Percentiles rank a stretch among this genome's conserved stretches.
Evolutionary conservation across 2,797 vertebrate genomes (phyloP).

Genomic region (Dicrostonyx torquatus): DNA sequence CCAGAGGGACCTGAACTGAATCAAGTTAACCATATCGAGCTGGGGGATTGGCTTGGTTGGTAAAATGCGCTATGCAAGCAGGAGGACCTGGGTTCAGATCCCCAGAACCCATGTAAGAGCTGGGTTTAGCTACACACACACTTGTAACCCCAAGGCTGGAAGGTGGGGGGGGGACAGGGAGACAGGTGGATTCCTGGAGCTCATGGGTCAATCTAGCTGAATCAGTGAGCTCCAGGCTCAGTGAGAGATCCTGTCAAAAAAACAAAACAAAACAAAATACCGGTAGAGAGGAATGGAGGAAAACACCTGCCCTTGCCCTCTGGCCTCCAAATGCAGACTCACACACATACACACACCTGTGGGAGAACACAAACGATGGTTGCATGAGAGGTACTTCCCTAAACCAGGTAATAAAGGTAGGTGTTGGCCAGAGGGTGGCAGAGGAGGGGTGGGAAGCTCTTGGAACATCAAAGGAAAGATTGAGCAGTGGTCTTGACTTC

Average conservation of each 20-base stretch:
- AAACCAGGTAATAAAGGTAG: background rate
- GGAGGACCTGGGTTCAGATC: background rate
- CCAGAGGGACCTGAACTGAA: background rate
- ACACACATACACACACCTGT: background rate
- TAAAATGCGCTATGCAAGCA: no score
- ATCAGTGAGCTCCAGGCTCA: background rate
- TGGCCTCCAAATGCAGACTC: background rate
- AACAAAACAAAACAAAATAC: background rate
- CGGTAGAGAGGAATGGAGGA: no score
- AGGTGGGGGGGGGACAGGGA: background rate
- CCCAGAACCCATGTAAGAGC: background rate
- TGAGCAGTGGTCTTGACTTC: rapidly evolving
- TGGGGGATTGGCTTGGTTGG: background rate
- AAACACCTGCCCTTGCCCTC: background rate
- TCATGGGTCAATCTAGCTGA: background rate
- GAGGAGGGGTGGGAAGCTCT: background rate
- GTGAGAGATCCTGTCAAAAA: background rate
- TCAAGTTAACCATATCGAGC: background rate
- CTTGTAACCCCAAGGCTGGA: background rate
- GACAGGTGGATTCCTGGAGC: background rate
- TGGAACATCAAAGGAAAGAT: background rate
- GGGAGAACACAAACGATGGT: background rate
- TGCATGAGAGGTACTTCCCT: rapidly evolving
- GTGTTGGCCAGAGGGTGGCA: background rate
- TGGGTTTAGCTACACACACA: background rate